Evolutionary conservation across 2,797 vertebrate genomes (phyloP).

Genomic region (Falco biarmicus): DNA sequence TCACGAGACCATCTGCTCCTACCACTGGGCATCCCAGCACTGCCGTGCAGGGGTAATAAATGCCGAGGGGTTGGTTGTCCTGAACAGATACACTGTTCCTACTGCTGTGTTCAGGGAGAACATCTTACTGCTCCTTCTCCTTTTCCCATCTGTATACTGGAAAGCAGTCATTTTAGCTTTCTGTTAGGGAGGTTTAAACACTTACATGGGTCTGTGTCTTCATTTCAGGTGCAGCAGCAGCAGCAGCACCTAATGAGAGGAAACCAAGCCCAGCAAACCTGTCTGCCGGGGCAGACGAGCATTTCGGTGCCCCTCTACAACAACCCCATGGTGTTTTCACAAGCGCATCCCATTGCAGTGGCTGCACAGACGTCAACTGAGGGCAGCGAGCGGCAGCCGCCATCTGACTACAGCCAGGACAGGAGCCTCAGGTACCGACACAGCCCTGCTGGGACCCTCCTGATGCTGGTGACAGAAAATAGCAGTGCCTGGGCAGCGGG

Average conservation of each 20-base stretch:
- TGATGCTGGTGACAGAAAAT: neutral
- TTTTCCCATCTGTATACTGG: neutral
- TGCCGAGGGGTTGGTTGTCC: neutral
- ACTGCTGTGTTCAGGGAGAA: neutral
- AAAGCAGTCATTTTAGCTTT: neutral
- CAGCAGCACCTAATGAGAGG: conserved; percentile 62
- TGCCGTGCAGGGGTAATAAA: neutral
- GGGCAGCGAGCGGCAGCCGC: conserved; percentile 78
- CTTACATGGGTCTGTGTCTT: rapidly evolving
- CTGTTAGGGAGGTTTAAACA: neutral
- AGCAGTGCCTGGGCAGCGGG: neutral
- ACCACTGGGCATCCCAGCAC: neutral
- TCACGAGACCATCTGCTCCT: neutral
- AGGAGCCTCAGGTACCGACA: conserved; percentile 82
- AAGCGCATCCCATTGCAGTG: conserved; percentile 73
- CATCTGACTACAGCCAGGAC: conserved; percentile 78
- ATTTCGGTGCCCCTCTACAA: conserved; percentile 84
- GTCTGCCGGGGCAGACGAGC: conserved; percentile 78
- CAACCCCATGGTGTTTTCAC: conserved; percentile 85
- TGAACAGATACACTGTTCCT: rapidly evolving
- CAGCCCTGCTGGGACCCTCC: neutral
- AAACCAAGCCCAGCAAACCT: conserved; percentile 71
- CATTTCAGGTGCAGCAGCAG: conserved; percentile 26
- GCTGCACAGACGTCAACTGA: conserved; percentile 56
- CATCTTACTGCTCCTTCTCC: neutral